Percentiles rank a stretch among this genome's conserved stretches.
Conservation (phyloP, 2,888 invertebrate genomes). For the Pimpla rufipes region DNA sequence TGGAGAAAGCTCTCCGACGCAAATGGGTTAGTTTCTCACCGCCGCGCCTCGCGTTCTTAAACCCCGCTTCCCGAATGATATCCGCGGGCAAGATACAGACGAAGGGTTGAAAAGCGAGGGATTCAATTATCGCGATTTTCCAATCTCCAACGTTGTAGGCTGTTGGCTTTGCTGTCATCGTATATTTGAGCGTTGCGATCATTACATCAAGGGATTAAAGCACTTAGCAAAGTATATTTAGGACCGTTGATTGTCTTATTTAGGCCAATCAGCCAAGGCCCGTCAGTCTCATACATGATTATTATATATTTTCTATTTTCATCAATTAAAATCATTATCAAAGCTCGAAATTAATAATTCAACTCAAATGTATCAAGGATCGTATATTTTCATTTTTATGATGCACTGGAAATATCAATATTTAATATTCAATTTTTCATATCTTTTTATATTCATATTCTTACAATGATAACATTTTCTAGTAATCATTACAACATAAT, state of each 20-base stretch:
- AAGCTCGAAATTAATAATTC: too few relatives aligned
- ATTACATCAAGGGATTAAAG: neutral
- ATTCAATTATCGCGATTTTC: conserved; percentile 66
- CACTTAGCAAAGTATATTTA: neutral
- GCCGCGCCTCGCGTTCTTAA: conserved; percentile 62
- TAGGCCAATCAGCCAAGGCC: neutral
- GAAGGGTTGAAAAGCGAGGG: conserved; percentile 70
- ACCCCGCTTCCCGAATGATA: conserved; percentile 67
- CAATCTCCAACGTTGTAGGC: conserved; percentile 34
- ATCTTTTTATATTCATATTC: too few relatives aligned
- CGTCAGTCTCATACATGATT: neutral
- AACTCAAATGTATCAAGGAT: too few relatives aligned
- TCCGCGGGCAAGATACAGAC: conserved; percentile 72
- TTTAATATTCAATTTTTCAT: too few relatives aligned
- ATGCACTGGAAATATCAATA: too few relatives aligned
- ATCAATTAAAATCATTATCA: too few relatives aligned
- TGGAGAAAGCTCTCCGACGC: conserved; percentile 78
- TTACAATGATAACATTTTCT: too few relatives aligned
- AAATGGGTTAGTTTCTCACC: conserved; percentile 75
- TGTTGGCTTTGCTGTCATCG: conserved; percentile 51
- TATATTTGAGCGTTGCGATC: neutral
- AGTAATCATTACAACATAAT: too few relatives aligned
- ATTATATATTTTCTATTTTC: too few relatives aligned
- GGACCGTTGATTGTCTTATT: neutral
- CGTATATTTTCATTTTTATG: too few relatives aligned